These are phyloP conservation scores for Brachyrhaphis roseni DNA, from an alignment of 2,797 vertebrate species.

Conservation along the genomic window DNA sequence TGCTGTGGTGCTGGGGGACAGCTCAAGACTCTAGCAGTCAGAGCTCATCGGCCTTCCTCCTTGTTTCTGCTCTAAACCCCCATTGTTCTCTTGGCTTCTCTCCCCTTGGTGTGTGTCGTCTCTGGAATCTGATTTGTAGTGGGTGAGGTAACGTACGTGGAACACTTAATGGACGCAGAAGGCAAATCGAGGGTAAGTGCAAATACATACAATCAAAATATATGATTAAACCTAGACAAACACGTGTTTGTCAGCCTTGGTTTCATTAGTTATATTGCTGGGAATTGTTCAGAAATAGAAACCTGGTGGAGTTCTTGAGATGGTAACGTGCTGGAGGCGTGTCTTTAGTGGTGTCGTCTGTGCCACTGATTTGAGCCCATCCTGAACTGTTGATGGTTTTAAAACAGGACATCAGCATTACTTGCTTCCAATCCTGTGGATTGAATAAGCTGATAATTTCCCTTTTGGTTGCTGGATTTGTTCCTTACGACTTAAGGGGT, in stretches of 20 bases:
- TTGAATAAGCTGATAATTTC: conserved; percentile 69
- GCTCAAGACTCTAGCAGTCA: conserved; percentile 90
- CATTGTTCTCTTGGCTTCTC: conserved; percentile 99
- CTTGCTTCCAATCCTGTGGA: conserved; percentile 75
- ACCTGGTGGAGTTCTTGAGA: conserved; percentile 78
- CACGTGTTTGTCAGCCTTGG: conserved; percentile 84
- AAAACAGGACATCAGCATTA: conserved; percentile 72
- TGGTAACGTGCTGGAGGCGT: conserved; percentile 79
- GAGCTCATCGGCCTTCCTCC: conserved; percentile 90
- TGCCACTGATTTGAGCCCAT: conserved; percentile 75
- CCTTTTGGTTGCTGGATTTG: conserved; percentile 72
- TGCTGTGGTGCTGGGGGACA: conserved; percentile 88
- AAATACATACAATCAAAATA: conserved; percentile 80
- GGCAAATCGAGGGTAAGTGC: conserved; percentile 99
- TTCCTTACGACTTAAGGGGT: conserved; percentile 68
- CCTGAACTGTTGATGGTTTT: conserved; percentile 74
- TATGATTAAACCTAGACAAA: conserved; percentile 79
- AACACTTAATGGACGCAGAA: conserved; percentile 99
- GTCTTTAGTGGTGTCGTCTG: conserved; percentile 78
- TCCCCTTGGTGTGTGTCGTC: conserved; percentile 99
- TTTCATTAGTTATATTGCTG: conserved; percentile 77
- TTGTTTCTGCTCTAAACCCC: conserved; percentile 99
- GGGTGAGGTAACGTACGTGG: conserved; percentile 99
- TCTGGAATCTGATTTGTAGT: conserved; percentile 99
- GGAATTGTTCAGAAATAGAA: conserved; percentile 71